Base-by-base conservation (phyloP, 2,113 vertebrate genomes). In the Pardalotus punctatus region DNA sequence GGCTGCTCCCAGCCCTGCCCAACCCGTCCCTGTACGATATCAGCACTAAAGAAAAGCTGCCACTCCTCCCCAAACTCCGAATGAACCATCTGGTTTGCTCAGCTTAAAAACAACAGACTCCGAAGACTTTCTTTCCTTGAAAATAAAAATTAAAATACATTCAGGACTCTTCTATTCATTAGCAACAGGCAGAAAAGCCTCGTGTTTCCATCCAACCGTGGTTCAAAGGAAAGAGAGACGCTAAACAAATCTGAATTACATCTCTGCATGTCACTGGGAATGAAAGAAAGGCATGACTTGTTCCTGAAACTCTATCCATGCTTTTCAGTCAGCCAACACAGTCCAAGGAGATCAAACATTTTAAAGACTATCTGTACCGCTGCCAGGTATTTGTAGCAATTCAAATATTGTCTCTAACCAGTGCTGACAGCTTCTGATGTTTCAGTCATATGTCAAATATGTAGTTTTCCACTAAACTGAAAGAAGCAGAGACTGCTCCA, bases 301-400 rank as follows among this genome's bases (percentile, higher is more conserved):
- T 15, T 83, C 84, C 77, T 31, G 62, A 66, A 73, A 57, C 62
- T 16, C 8, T 14, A 18, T 2, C 79, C 61, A 8, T 19, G 81
- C 35, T 93, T 91, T 87, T 78, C 84, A 81, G 43, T 54, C 71
- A 84, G 56, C 92, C 60, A 87, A 58, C 17, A n/a, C 21, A 64
- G 47, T 56, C 84, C 92, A 84, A 84, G 57, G 74, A 79, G 90
- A 94, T 90, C 78, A 93, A 93, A 89, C 90, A 89, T 74, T 51
- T 81, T 74, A 70, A 84, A 91, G 87, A 87, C 65, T 86, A 81
- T 92, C 86, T 94, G 94, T 86, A 64, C 56, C 14, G 54, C 88
- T 96, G 92, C 94, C 88, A 94, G 88, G 94, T 90, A 74, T 94
- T 92, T 92, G 91, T 20, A 86, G 77, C 72, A 92, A 96, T 60